A percentile compares a stretch with the other conserved stretches of the same genome.
phyloP scores from a whole-genome alignment of 2,888 invertebrate genomes.

The Erynnis tages region DNA sequence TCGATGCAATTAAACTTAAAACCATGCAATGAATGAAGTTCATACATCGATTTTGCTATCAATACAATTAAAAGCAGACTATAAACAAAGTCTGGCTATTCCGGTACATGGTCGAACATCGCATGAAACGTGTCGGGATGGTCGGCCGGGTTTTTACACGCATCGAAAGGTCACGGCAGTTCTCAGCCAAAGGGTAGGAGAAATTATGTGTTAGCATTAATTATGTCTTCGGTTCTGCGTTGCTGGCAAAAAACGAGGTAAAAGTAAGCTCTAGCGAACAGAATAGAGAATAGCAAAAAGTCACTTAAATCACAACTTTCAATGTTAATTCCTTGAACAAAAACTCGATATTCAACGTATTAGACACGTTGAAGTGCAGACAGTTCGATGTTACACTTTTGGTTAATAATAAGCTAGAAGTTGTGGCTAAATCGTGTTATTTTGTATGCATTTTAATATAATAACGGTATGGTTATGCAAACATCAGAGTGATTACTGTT shows the following conservation, averaged over 20 bases:
- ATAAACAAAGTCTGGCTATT: neutral
- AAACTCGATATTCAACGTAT: neutral
- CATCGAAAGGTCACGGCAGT: conserved; percentile 21
- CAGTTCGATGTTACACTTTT: no score
- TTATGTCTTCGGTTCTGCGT: conserved; percentile 22
- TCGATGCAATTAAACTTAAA: no score
- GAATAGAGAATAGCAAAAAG: conserved; percentile 13
- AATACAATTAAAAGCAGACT: neutral
- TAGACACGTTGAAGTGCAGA: neutral
- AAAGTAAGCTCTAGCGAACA: conserved; percentile 12
- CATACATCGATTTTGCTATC: no score
- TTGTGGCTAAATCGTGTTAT: no score
- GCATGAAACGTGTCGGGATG: conserved; percentile 8
- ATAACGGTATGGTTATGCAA: no score
- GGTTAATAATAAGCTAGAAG: no score
- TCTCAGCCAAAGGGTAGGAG: conserved; percentile 34
- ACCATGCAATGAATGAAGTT: no score
- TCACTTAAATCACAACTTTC: conserved; percentile 11
- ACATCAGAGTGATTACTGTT: no score
- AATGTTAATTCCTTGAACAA: neutral
- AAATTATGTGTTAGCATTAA: conserved; percentile 36
- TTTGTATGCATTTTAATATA: no score
- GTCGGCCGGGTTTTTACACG: conserved; percentile 3
- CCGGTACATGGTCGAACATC: conserved; percentile 13
- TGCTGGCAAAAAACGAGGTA: conserved; percentile 15